Evolutionary conservation across 2,797 vertebrate species (phyloP), one percentile per base, ranked within the genome.

Genomic region (Clangula hyemalis): DNA sequence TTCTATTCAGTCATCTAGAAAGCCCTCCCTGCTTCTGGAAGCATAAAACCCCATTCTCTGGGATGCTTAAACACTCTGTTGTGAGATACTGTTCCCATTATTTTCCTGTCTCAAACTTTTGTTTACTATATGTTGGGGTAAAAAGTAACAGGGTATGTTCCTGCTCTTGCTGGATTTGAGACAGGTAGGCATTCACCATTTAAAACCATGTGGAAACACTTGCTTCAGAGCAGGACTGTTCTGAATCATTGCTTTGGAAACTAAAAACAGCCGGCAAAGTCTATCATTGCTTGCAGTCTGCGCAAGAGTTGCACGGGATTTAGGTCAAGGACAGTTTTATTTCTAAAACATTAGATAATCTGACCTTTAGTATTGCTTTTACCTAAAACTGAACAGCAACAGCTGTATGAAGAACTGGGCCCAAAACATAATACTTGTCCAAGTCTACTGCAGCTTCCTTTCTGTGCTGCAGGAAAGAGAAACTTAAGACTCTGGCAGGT

Each of bases 61-160:
- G 39, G n/a, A 49, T 28, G 12, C n/a, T 28, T n/a, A 13, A 57
- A 8, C 9, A 0, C 3, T 4, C 49, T 61, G 0, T 4, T 58
- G 24, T 45, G 47, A 80, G 38, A 51, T 10, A 27, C 19, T 12
- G 8, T 32, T 64, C 22, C 74, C 49, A n/a, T 53, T 8, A 36
- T 38, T 49, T 22, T 43, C 51, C n/a, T 11, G 7, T 57, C n/a
- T 36, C 20, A 47, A 10, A 76, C 18, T 12, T 61, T 41, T 39
- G 47, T 6, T 11, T 1, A n/a, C 34, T 60, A 2, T 24, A 18
- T n/a, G 32, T 77, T 58, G 27, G 25, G 36, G 7, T 30, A 64
- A 7, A 36, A 82, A 76, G 49, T 2, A 5, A 53, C 41, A 32
- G 6, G 49, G 7, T 6, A 4, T 10, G 11, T 15, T 45, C 24